Evolutionary conservation across 2,113 vertebrate species (phyloP).

Genomic region (Pelodiscus sinensis): DNA sequence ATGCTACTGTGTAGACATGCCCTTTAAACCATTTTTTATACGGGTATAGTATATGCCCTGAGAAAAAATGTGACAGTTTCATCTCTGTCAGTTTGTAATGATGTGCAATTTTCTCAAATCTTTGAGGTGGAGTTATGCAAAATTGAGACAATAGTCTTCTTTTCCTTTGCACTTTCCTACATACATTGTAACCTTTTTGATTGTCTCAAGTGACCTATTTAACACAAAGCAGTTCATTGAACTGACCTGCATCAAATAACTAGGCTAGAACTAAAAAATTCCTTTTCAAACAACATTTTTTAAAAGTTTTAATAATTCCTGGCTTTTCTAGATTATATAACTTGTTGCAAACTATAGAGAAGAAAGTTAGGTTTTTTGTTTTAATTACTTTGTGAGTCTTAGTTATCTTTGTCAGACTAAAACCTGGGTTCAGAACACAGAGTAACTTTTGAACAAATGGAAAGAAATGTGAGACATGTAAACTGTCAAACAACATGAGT

Average conservation of each 20-base stretch:
- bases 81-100: neutral
- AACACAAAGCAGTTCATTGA: neutral
- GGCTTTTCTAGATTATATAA: neutral
- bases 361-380: neutral
- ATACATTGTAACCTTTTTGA: neutral
- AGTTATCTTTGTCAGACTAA: neutral
- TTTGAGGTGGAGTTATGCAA: neutral
- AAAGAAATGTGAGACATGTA: neutral
- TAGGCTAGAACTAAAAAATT: neutral
- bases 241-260: neutral
- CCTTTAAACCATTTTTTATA: too few relatives aligned
- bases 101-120: accelerated
- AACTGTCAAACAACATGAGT: neutral
- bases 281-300: neutral
- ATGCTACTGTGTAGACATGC: too few relatives aligned
- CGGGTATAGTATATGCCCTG: neutral
- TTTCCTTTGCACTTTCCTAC: neutral
- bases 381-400: accelerated
- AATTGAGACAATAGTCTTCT: neutral
- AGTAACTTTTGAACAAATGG: neutral
- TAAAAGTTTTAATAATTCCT: neutral
- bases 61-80: neutral
- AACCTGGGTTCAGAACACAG: neutral
- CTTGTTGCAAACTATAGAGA: neutral
- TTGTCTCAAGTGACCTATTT: neutral